Percentiles rank a stretch among this genome's conserved stretches.
phyloP scores from a whole-genome alignment of 1,140 invertebrate species.

The Littorina saxatilis region DNA sequence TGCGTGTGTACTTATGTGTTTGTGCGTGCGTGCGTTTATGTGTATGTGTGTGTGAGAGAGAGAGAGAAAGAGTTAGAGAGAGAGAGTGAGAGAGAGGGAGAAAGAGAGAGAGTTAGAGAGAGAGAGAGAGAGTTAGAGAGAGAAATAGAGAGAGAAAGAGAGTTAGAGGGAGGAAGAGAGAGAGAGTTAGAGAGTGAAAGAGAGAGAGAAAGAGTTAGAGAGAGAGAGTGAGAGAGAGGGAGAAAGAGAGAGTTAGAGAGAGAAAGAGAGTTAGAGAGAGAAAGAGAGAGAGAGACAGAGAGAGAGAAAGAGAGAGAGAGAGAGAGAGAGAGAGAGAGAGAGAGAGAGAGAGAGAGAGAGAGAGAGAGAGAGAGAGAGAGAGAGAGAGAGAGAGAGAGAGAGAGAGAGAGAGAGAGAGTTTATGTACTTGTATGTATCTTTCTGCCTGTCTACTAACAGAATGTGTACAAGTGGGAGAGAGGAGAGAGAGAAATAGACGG shows the following conservation, averaged over 20 bases:
- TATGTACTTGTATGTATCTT: neutral
- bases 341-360: neutral
- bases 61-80: neutral
- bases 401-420: neutral
- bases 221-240: neutral
- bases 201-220: slow-evolving; percentile 17
- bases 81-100: slow-evolving; percentile 13
- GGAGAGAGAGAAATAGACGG: too few relatives aligned
- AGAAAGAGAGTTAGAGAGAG: slow-evolving; percentile 21
- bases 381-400: neutral
- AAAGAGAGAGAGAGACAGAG: slow-evolving; percentile 31
- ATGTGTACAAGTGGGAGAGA: too few relatives aligned
- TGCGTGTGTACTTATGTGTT: neutral
- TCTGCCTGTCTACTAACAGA: too few relatives aligned
- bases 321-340: neutral
- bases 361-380: neutral
- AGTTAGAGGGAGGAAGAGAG: slow-evolving; percentile 10
- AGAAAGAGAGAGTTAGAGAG: slow-evolving; percentile 38
- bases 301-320: neutral
- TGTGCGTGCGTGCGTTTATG: neutral
- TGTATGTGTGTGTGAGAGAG: neutral
- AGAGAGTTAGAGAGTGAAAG: slow-evolving; percentile 24
- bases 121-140: too few relatives aligned
- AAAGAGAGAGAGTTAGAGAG: too few relatives aligned
- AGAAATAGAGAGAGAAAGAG: slow-evolving; percentile 32